phyloP scores from a whole-genome alignment of 2,888 invertebrate species.

The Dryobotodes eremita region DNA sequence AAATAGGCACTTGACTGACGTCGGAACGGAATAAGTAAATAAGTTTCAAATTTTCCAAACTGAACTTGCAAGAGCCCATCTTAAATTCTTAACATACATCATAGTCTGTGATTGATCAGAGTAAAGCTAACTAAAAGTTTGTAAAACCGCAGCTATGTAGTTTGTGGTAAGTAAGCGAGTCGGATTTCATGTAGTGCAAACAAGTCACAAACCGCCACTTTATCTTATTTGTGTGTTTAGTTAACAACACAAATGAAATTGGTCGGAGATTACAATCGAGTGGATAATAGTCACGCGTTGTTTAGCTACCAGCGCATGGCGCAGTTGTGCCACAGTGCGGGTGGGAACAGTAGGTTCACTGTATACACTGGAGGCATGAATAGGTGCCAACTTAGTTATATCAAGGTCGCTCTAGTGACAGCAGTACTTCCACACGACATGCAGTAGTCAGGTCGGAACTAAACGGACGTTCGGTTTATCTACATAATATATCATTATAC shows the following conservation, averaged over 20 bases:
- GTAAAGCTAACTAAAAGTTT: constrained; percentile 5
- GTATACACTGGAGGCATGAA: neutral
- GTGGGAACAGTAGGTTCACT: constrained; percentile 9
- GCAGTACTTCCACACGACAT: neutral
- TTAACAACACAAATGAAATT: constrained; percentile 32
- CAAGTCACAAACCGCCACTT: constrained; percentile 12
- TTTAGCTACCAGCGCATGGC: neutral
- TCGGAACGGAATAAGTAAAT: neutral
- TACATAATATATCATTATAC: neutral
- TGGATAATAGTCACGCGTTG: constrained; percentile 23
- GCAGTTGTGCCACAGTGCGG: neutral
- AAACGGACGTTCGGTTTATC: neutral
- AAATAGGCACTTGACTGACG: neutral
- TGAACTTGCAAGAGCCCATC: neutral
- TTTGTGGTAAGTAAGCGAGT: neutral
- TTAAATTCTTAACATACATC: neutral
- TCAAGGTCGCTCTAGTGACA: neutral
- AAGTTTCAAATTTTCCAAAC: neutral
- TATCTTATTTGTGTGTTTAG: constrained; percentile 29
- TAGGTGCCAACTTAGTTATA: neutral
- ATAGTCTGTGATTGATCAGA: neutral
- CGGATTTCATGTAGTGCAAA: constrained; percentile 8
- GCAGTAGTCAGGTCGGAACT: neutral
- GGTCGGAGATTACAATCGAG: constrained; percentile 24
- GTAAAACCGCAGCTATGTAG: neutral